A percentile compares a stretch with the other conserved stretches of the same genome.
Conservation (phyloP, 2,113 vertebrate genomes). For the Ptilonorhynchus violaceus region DNA sequence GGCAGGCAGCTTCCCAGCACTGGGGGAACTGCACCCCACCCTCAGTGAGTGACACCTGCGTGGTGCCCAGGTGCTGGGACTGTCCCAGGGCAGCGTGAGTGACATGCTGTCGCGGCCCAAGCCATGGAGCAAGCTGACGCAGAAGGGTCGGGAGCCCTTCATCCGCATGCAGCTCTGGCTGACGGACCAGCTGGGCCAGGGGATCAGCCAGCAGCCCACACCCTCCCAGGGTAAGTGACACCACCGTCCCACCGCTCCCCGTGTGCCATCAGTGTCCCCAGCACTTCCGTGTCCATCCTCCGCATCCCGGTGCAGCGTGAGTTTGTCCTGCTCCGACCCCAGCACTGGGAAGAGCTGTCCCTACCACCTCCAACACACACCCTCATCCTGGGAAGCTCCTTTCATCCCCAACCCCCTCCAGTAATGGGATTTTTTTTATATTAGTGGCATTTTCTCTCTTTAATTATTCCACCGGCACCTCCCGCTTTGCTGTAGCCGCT, state of each 20-base stretch:
- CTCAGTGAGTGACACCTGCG: fast-evolving
- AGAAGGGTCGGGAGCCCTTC: constrained; percentile 97
- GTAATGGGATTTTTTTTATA: not conserved
- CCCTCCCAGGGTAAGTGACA: constrained; percentile 80
- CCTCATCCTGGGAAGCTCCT: not conserved
- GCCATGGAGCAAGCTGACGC: constrained; percentile 97
- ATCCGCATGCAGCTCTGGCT: constrained; percentile 99
- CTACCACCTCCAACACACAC: not conserved
- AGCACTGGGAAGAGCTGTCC: too few species aligned
- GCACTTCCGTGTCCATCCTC: not conserved
- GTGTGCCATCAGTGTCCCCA: not conserved
- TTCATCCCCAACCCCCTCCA: not conserved
- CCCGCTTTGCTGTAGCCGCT: fast-evolving
- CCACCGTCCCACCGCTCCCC: not conserved
- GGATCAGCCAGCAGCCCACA: constrained; percentile 77
- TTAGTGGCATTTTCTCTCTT: not conserved
- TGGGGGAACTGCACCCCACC: fast-evolving
- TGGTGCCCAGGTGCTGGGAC: constrained; percentile 84
- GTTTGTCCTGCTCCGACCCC: not conserved
- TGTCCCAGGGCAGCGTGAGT: constrained; percentile 97
- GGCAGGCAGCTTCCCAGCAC: not conserved
- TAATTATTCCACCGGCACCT: not conserved
- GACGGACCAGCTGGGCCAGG: constrained; percentile 90
- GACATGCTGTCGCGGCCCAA: constrained; percentile 98
- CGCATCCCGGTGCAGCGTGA: not conserved